These are phyloP conservation scores for Turdus rufiventris DNA, from an alignment of 2,113 vertebrate genomes.

Conservation along the genomic window DNA sequence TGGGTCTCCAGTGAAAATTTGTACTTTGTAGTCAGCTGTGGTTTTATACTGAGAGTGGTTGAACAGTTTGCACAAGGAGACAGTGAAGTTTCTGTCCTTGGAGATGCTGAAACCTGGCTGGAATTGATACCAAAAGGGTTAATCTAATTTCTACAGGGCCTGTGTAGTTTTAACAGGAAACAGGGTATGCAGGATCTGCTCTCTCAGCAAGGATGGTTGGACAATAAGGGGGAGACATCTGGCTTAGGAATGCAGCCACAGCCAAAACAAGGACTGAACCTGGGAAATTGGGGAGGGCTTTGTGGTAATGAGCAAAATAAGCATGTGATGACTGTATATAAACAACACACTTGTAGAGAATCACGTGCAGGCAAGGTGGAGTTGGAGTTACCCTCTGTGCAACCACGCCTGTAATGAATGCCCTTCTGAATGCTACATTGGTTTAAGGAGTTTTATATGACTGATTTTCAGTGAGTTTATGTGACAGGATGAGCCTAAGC, in stretches of 20 bases:
- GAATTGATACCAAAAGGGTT: neutral
- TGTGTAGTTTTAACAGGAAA: neutral
- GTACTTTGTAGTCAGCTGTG: neutral
- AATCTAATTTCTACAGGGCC: neutral
- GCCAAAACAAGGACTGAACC: neutral
- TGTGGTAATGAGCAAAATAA: neutral
- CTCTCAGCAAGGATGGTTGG: neutral
- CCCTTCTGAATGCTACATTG: neutral
- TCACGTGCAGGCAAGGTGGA: fast-evolving
- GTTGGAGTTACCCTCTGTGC: neutral
- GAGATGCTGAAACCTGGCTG: neutral
- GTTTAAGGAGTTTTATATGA: neutral
- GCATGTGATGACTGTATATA: neutral
- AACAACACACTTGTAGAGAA: neutral
- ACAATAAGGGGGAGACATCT: neutral
- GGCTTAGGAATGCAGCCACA: neutral
- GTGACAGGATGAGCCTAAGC: neutral
- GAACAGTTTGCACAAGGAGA: neutral
- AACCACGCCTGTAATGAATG: neutral
- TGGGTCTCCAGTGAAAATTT: neutral
- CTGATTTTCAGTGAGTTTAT: fast-evolving
- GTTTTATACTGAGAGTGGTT: neutral
- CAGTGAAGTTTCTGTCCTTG: neutral
- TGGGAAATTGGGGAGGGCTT: neutral
- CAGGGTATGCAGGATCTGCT: neutral